Evolutionary conservation across 1,140 invertebrate genomes (phyloP).

Genomic region (Macrosteles quadrilineatus): DNA sequence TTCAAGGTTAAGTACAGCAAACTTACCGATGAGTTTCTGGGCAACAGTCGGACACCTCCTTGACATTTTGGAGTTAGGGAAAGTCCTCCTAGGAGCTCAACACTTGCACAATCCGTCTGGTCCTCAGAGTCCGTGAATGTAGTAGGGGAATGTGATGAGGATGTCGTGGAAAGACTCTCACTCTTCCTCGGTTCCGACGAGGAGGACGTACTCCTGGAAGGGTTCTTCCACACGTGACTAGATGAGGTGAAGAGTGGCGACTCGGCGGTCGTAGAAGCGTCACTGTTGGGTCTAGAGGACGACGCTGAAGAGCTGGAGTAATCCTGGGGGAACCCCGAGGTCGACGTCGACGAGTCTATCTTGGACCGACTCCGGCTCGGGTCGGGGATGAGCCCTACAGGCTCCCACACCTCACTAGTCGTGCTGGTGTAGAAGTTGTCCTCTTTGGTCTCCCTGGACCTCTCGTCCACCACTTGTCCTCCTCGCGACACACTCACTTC

Average conservation of each 20-base stretch:
- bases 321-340: slow-evolving; percentile 13
- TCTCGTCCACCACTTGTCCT: slow-evolving; percentile 69
- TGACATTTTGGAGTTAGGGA: not conserved
- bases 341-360: slow-evolving; percentile 18
- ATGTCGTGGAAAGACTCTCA: slow-evolving; percentile 12
- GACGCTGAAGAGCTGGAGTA: slow-evolving; percentile 22
- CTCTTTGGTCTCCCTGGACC: slow-evolving; percentile 71
- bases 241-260: slow-evolving; percentile 22
- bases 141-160: slow-evolving; percentile 26
- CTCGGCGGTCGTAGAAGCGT: slow-evolving; percentile 16
- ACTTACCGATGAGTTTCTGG: slow-evolving; percentile 5
- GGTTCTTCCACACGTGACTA: slow-evolving; percentile 18
- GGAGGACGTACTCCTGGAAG: slow-evolving; percentile 7
- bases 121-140: slow-evolving; percentile 27
- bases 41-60: not conserved
- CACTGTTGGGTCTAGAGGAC: slow-evolving; percentile 20
- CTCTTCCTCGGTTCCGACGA: slow-evolving; percentile 11
- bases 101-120: slow-evolving; percentile 21
- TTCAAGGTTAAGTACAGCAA: no score
- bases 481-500: slow-evolving; percentile 69
- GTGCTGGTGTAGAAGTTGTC: slow-evolving; percentile 69
- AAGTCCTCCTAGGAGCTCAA: not conserved
- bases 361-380: slow-evolving; percentile 6
- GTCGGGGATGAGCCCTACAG: slow-evolving; percentile 39
- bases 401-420: slow-evolving; percentile 70